A percentile compares a stretch with the other conserved stretches of the same genome.
Conservation (phyloP, 2,888 invertebrate species). For the Epiblema foenella region DNA sequence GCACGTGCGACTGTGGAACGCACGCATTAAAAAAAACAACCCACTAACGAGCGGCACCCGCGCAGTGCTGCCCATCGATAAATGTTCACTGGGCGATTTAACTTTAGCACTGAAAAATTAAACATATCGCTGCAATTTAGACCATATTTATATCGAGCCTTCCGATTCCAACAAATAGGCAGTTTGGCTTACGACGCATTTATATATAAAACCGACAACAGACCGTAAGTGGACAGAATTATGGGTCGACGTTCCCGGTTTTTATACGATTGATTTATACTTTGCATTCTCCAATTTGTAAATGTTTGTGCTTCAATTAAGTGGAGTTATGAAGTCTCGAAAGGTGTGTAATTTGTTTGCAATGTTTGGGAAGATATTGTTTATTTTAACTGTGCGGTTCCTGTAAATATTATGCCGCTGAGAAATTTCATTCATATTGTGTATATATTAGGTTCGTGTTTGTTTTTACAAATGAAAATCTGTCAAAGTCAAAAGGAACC, state of each 20-base stretch:
- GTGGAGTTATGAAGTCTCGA: conserved; percentile 63
- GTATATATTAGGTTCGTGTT: conserved; percentile 12
- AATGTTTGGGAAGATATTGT: conserved; percentile 40
- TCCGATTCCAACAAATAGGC: conserved; percentile 52
- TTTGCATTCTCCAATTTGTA: conserved; percentile 66
- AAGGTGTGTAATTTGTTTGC: conserved; percentile 50
- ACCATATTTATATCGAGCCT: conserved; percentile 55
- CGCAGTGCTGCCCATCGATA: conserved; percentile 56
- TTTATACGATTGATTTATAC: conserved; percentile 64
- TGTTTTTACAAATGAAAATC: conserved; percentile 5
- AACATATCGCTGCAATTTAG: conserved; percentile 63
- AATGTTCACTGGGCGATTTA: conserved; percentile 66
- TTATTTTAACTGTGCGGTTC: conserved; percentile 22
- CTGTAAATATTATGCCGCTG: conserved; percentile 18
- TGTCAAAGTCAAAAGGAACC: too few species aligned
- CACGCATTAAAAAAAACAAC: conserved; percentile 40
- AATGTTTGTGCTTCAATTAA: conserved; percentile 69
- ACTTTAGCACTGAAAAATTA: conserved; percentile 71
- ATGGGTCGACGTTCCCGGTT: conserved; percentile 48
- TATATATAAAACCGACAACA: conserved; percentile 51
- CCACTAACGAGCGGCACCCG: conserved; percentile 43
- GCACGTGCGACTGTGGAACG: conserved; percentile 50
- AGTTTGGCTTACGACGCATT: conserved; percentile 52
- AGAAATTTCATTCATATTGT: conserved; percentile 15
- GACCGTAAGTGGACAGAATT: conserved; percentile 48